phyloP scores from a whole-genome alignment of 2,797 vertebrate species.

The Crenichthys baileyi region DNA sequence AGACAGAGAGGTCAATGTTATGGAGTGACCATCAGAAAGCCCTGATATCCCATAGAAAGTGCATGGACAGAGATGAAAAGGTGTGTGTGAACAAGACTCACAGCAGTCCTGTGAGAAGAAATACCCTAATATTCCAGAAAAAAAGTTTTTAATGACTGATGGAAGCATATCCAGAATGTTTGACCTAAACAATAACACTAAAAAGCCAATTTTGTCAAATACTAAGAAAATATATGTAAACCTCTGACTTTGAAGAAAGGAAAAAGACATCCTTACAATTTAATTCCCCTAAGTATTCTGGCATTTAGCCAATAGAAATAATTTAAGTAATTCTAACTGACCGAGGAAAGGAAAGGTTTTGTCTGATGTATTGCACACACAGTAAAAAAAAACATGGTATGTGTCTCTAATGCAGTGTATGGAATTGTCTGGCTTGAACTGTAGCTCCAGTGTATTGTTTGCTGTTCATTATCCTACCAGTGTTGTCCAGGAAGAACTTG shows the following conservation, averaged over 20 bases:
- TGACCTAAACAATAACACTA: background rate
- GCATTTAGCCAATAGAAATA: background rate
- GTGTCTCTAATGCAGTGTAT: background rate
- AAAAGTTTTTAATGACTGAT: background rate
- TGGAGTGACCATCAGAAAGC: background rate
- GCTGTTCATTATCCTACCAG: slow-evolving; percentile 74
- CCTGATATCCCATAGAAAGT: background rate
- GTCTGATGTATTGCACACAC: background rate
- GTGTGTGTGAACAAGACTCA: background rate
- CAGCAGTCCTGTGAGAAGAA: background rate
- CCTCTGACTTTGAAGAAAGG: background rate
- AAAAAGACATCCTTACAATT: background rate
- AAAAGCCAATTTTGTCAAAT: background rate
- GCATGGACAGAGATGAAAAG: background rate
- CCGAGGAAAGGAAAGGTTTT: background rate
- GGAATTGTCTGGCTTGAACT: background rate
- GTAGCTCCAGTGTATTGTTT: background rate
- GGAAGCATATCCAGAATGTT: background rate
- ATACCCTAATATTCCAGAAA: background rate
- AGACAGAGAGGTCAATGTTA: background rate
- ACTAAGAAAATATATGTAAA: background rate
- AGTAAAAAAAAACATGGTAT: background rate
- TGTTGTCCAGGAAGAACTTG: slow-evolving; percentile 91
- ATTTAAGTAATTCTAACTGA: background rate
- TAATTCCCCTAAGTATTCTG: background rate